Evolutionary conservation across 2,888 invertebrate species (phyloP).

Genomic region (Autographa pulchrina): DNA sequence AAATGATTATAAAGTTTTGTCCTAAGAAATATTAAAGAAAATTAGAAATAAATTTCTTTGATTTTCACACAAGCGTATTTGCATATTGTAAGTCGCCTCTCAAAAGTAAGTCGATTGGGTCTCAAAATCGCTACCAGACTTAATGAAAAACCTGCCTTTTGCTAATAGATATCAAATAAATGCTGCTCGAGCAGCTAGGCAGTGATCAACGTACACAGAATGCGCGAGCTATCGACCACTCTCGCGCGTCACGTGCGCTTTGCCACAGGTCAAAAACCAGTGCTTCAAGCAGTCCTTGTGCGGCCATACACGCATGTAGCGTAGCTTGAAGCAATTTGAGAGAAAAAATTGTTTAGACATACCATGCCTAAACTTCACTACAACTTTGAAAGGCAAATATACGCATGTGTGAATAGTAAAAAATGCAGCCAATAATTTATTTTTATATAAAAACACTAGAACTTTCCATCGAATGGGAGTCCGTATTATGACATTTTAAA

Average conservation of each 20-base stretch:
- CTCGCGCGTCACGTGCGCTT: no score
- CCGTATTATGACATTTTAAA: background rate
- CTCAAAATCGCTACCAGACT: background rate
- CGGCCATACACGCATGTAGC: no score
- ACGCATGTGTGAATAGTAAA: conserved; percentile 14
- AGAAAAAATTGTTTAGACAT: no score
- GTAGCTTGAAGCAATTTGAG: no score
- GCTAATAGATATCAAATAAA: no score
- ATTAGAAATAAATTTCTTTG: background rate
- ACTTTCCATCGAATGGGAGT: conserved; percentile 23
- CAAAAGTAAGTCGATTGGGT: background rate
- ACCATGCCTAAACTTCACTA: no score
- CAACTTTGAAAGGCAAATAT: background rate
- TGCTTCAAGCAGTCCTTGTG: no score
- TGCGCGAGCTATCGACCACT: no score
- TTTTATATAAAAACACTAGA: conserved; percentile 33
- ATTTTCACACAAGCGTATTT: conserved; percentile 20
- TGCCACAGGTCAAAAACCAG: no score
- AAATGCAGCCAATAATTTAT: conserved; percentile 5
- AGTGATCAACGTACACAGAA: no score
- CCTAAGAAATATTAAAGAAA: conserved; percentile 21
- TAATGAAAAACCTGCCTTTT: no score
- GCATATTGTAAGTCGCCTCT: background rate
- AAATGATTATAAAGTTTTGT: conserved; percentile 5
- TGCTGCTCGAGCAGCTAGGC: no score